These are phyloP conservation scores for Euura lappo DNA, from an alignment of 1,140 invertebrate species.

Conservation along the genomic window DNA sequence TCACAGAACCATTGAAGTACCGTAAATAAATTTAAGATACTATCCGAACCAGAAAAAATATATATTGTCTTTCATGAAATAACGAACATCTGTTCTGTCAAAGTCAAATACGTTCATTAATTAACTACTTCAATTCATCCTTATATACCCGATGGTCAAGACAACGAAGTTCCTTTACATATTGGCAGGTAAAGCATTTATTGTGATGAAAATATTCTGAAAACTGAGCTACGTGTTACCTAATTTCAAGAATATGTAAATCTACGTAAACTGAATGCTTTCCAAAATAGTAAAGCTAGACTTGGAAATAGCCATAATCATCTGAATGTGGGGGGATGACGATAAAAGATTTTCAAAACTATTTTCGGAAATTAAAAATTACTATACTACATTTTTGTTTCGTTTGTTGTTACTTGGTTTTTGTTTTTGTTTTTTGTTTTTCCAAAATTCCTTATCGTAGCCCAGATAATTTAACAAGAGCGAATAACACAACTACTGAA, in stretches of 20 bases:
- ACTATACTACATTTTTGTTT: neutral
- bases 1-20: conserved; percentile 1
- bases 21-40: neutral
- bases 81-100: too few species aligned
- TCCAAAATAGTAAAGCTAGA: neutral
- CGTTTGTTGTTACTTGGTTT: too few species aligned
- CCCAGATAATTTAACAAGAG: conserved; percentile 11
- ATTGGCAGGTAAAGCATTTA: neutral
- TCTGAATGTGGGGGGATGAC: neutral
- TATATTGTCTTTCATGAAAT: too few species aligned
- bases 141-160: neutral
- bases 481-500: conserved; percentile 1
- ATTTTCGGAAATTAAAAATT: conserved; percentile 16
- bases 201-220: neutral
- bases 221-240: neutral
- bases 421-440: neutral
- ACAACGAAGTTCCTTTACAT: neutral
- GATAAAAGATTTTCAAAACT: neutral
- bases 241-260: neutral
- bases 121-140: neutral
- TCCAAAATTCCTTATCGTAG: conserved; percentile 4
- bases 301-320: neutral
- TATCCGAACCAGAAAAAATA: neutral
- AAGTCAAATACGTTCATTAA: too few species aligned
- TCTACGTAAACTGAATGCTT: neutral